Evolutionary conservation across 2,113 vertebrate genomes (phyloP), one percentile per base, ranked within the genome.

Genomic region (Dipodomys stephensi): DNA sequence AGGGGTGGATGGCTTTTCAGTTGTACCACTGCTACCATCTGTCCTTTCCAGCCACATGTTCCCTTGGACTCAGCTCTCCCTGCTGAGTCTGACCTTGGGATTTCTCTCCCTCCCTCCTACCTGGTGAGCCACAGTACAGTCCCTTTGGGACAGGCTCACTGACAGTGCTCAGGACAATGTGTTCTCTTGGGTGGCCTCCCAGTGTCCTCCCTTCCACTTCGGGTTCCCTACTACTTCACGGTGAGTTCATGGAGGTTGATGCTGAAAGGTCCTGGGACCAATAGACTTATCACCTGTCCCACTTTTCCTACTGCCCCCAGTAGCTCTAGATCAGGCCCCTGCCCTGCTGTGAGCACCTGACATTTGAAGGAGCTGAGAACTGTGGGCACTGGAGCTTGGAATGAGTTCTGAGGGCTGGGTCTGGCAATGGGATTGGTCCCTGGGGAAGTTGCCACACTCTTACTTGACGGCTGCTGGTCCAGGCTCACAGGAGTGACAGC

Each of bases 381-480:
- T 44, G 30, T 73, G n/a, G 23, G 20, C 5, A 19, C 23, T 64
- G 35, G 19, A 83, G n/a, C 49, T 46, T 16, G 60, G 32, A 60
- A 39, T 69, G 69, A 65, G 69, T 46, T 67, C 20, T 46, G 44
- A 83, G 65, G 22, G 15, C 49, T 64, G 20, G 88, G 19, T 68
- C 39, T 84, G 49, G 16, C 28, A 68, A 44, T 49, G 64, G 74
- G 13, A 22, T 27, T 30, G 12, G 19, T 27, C 32, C 69, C 32
- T 39, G 25, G 20, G 30, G 62, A 5, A 78, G 27, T 64, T 9
- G 5, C 68, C 64, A 19, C 7, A 7, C 46, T 15, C 35, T 95
- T 94, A 94, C 88, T 85, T 93, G 71, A 60, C 60, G 46, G 68
- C 72, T 12, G 7, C 11, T 46, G 53, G 84, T 82, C 65, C 83